A percentile compares a stretch with the other conserved stretches of the same genome.
Conservation (phyloP, 2,113 vertebrate genomes). For the Elachura formosa region DNA sequence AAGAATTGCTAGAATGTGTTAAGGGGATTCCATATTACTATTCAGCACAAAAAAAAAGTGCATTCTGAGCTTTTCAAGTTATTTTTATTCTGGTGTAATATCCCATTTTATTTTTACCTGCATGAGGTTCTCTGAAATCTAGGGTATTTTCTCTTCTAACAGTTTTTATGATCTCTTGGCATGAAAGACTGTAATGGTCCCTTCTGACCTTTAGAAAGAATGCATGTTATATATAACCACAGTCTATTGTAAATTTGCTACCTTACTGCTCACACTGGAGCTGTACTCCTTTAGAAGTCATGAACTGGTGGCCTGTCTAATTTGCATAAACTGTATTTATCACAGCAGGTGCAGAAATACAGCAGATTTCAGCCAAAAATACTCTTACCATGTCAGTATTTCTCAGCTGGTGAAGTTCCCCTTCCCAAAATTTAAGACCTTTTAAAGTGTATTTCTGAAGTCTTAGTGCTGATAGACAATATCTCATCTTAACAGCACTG, state of each 20-base stretch:
- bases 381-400: slow-evolving; percentile 7
- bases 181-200: slow-evolving; percentile 3
- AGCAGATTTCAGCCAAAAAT: slow-evolving; percentile 40
- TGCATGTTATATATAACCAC: slow-evolving; percentile 39
- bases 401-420: neutral
- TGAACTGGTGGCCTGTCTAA: slow-evolving; percentile 39
- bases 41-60: neutral
- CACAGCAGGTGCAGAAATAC: slow-evolving; percentile 36
- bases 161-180: slow-evolving; percentile 11
- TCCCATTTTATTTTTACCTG: slow-evolving; percentile 28
- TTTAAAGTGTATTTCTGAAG: neutral
- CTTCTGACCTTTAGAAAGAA: slow-evolving; percentile 33
- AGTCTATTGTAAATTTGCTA: slow-evolving; percentile 21
- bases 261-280: slow-evolving; percentile 1
- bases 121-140: neutral
- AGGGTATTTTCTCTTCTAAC: slow-evolving; percentile 9
- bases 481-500: neutral
- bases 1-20: neutral
- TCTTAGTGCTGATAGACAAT: neutral
- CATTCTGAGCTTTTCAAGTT: slow-evolving; percentile 4
- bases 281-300: slow-evolving; percentile 16
- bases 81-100: slow-evolving; percentile 37
- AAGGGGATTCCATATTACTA: neutral
- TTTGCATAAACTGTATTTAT: slow-evolving; percentile 51
- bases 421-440: neutral